These are phyloP conservation scores for Bos indicus DNA, from an alignment of 2,113 vertebrate genomes.

Conservation along the genomic window DNA sequence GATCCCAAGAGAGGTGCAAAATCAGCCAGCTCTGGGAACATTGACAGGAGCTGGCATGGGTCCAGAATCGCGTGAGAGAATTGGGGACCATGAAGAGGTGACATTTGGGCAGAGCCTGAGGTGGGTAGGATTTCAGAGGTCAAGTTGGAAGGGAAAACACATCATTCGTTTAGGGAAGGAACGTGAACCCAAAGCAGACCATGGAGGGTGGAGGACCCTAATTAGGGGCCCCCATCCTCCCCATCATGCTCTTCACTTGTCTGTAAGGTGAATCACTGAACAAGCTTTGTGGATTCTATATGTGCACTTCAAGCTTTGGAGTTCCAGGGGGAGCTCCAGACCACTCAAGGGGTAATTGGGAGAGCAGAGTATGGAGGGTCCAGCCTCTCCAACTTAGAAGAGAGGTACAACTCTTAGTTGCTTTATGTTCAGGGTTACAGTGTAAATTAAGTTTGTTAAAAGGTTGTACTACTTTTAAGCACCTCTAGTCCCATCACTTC, in stretches of 20 bases:
- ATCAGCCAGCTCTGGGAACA: neutral
- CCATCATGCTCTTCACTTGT: neutral
- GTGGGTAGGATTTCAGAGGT: neutral
- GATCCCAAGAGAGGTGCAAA: neutral
- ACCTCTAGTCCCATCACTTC: neutral
- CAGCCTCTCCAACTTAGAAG: neutral
- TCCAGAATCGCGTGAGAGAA: neutral
- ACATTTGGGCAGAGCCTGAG: neutral
- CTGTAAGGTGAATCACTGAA: neutral
- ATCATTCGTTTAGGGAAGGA: neutral
- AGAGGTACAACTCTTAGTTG: neutral
- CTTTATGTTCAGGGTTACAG: neutral
- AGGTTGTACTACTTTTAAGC: neutral
- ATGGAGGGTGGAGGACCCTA: neutral
- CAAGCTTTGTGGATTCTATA: neutral
- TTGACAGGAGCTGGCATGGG: rapidly evolving
- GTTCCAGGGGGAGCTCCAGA: neutral
- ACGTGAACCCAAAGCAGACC: neutral
- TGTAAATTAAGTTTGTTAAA: neutral
- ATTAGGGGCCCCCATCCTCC: neutral
- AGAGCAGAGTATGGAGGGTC: neutral
- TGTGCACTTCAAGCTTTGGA: neutral
- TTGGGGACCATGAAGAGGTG: neutral
- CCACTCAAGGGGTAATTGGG: neutral
- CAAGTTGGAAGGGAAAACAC: neutral